Conservation (phyloP, 2,113 vertebrate genomes). For the Nesogale talazaci region DNA sequence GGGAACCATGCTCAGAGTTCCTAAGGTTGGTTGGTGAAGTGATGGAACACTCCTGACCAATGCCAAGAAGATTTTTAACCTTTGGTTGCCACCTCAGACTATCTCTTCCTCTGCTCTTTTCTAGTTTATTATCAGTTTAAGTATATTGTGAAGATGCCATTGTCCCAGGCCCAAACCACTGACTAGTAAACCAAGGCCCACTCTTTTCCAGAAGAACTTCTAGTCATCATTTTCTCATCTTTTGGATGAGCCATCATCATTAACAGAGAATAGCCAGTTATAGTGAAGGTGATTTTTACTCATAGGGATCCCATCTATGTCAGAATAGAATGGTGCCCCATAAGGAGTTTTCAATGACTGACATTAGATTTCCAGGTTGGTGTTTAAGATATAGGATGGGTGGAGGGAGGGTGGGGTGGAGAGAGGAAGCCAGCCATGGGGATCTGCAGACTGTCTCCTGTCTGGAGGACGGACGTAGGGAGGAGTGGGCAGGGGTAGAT, state of each 20-base stretch:
- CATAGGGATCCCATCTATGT: background rate
- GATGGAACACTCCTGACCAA: background rate
- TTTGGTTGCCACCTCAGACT: background rate
- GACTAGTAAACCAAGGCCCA: background rate
- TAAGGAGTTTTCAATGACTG: background rate
- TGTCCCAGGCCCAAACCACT: background rate
- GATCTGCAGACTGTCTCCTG: too few relatives aligned
- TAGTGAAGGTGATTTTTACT: background rate
- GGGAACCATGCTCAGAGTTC: background rate
- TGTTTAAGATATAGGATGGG: too few relatives aligned
- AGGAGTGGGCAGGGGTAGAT: too few relatives aligned
- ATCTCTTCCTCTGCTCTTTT: background rate
- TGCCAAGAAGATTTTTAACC: background rate
- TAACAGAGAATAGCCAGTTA: background rate
- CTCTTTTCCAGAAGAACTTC: background rate
- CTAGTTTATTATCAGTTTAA: background rate
- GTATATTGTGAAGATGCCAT: background rate
- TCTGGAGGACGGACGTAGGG: too few relatives aligned
- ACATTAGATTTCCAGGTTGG: background rate
- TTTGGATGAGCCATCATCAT: background rate
- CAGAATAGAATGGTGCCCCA: background rate
- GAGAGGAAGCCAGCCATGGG: too few relatives aligned
- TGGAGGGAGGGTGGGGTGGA: too few relatives aligned
- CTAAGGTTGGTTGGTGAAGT: background rate
- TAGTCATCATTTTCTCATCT: background rate